phyloP scores from a whole-genome alignment of 1,140 invertebrate genomes.

The Drosophila arawakana region DNA sequence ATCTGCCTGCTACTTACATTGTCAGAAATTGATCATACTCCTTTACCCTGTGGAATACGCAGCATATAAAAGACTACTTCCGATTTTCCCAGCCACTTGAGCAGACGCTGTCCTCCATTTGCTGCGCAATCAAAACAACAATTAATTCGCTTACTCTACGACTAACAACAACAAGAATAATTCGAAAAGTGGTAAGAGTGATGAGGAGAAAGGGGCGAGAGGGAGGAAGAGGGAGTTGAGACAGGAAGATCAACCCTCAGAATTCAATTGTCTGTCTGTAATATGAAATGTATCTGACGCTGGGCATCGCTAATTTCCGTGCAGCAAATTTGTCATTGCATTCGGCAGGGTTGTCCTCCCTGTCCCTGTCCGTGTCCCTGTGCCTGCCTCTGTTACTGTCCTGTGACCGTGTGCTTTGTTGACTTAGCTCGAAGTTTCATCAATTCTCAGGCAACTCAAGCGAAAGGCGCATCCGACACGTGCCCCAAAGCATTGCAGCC shows the following conservation, averaged over 20 bases:
- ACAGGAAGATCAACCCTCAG: constrained; percentile 57
- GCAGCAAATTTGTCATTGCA: constrained; percentile 77
- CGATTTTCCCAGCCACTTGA: constrained; percentile 71
- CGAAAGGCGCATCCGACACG: constrained; percentile 77
- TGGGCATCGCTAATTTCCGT: constrained; percentile 79
- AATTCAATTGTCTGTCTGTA: constrained; percentile 78
- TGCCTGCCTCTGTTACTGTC: constrained; percentile 8
- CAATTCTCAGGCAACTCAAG: constrained; percentile 71
- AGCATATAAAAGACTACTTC: background rate
- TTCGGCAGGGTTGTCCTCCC: constrained; percentile 9
- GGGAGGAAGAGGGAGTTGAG: background rate
- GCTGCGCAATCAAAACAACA: constrained; percentile 77
- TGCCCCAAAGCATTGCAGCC: constrained; percentile 30
- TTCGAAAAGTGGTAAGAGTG: constrained; percentile 11
- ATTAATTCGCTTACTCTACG: constrained; percentile 72
- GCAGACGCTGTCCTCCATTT: constrained; percentile 38
- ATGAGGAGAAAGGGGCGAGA: background rate
- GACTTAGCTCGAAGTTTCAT: constrained; percentile 45
- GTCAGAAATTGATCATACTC: background rate
- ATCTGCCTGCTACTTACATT: background rate
- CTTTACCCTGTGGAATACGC: background rate
- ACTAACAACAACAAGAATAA: constrained; percentile 33
- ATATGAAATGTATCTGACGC: constrained; percentile 79
- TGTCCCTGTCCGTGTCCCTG: constrained; percentile 31
- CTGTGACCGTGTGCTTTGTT: constrained; percentile 41